A percentile compares a stretch with the other conserved stretches of the same genome.
phyloP scores from a whole-genome alignment of 2,888 invertebrate species.

The Tiphia femorata region DNA sequence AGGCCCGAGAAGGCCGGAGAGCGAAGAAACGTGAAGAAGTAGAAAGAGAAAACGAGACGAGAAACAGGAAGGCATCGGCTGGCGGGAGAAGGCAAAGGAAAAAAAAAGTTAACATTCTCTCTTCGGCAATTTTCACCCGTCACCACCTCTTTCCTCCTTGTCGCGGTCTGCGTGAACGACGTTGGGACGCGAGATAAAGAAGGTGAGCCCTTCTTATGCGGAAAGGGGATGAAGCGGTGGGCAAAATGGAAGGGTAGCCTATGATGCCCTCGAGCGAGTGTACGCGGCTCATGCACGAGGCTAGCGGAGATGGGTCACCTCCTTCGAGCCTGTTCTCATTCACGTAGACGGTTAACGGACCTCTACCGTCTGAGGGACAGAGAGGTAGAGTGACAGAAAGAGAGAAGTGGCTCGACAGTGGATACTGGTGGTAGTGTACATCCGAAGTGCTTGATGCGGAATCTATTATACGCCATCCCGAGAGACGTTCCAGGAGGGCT shows the following conservation, averaged over 20 bases:
- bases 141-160: too few species aligned
- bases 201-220: constrained; percentile 19
- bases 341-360: background rate
- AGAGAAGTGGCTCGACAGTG: too few species aligned
- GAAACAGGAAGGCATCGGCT: background rate
- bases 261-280: constrained; percentile 35
- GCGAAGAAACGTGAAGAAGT: background rate
- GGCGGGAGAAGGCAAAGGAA: background rate
- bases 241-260: constrained; percentile 36
- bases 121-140: background rate
- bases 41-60: background rate
- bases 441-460: constrained; percentile 39
- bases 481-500: constrained; percentile 26
- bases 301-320: constrained; percentile 17
- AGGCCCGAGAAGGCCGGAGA: too few species aligned
- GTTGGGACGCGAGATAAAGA: constrained; percentile 28
- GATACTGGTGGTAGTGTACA: background rate
- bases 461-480: constrained; percentile 38
- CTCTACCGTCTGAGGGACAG: background rate
- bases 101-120: background rate
- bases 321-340: constrained; percentile 6
- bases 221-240: constrained; percentile 32
- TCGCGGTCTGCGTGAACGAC: too few species aligned
- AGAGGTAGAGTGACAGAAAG: constrained; percentile 1
- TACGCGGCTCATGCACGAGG: constrained; percentile 22